These are phyloP conservation scores for Agelaius tricolor DNA, from an alignment of 2,113 vertebrate genomes.

Conservation along the genomic window DNA sequence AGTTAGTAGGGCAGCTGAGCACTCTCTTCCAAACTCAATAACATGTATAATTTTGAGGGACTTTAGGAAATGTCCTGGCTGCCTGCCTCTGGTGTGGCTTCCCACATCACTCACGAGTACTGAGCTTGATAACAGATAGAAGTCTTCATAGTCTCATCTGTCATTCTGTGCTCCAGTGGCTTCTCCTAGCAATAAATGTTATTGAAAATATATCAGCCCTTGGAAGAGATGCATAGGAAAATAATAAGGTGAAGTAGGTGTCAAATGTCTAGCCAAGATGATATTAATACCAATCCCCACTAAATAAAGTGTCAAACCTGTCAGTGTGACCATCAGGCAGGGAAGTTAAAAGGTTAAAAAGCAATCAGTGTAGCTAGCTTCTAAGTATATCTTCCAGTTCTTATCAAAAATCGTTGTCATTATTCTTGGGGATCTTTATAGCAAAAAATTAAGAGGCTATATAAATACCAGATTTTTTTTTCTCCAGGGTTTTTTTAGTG, in stretches of 20 bases:
- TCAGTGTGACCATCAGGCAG: constrained; percentile 18
- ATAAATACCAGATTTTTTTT: background rate
- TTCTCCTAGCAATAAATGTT: background rate
- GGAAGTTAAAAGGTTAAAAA: constrained; percentile 24
- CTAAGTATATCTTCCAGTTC: background rate
- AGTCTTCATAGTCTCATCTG: background rate
- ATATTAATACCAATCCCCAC: constrained; percentile 13
- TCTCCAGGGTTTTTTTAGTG: background rate
- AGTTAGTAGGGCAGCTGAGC: background rate
- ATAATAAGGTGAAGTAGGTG: background rate
- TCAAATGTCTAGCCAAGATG: constrained; percentile 12
- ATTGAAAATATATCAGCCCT: background rate
- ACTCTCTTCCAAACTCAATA: background rate
- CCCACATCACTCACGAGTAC: background rate
- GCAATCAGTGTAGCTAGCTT: background rate
- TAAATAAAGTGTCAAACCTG: constrained; percentile 27
- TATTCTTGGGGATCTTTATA: background rate
- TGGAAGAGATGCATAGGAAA: background rate
- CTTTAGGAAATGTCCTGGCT: background rate
- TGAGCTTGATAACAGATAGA: background rate
- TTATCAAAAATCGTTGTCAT: background rate
- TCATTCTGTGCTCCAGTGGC: background rate
- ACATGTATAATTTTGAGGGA: background rate
- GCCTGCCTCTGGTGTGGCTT: background rate
- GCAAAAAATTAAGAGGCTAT: background rate